Percentiles rank a stretch among this genome's conserved stretches.
Evolutionary conservation across 2,888 invertebrate species (phyloP).

Genomic region (Tridacna gigas): DNA sequence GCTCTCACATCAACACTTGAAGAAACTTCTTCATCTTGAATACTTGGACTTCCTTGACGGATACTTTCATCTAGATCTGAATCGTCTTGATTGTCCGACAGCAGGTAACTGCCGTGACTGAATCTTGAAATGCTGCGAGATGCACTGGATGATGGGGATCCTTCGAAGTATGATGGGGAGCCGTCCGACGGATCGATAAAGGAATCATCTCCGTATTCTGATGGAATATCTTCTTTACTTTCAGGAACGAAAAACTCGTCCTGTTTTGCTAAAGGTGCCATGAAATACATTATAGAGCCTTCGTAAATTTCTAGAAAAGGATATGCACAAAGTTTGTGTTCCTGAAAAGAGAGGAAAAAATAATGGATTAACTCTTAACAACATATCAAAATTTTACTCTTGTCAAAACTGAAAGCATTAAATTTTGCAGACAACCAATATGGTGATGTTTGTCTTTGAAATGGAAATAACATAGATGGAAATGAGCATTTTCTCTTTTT

Average conservation of each 20-base stretch:
- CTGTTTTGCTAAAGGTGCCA: slow-evolving; percentile 85
- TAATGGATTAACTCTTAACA: not conserved
- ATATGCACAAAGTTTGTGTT: slow-evolving; percentile 84
- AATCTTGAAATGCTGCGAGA: slow-evolving; percentile 49
- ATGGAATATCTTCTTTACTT: slow-evolving; percentile 65
- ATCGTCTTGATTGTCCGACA: slow-evolving; percentile 52
- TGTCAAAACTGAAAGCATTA: no score
- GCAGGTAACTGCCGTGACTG: slow-evolving; percentile 37
- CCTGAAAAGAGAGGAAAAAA: slow-evolving; percentile 68
- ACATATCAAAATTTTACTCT: no score
- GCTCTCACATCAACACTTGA: slow-evolving; percentile 52
- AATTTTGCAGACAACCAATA: no score
- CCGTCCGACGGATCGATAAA: slow-evolving; percentile 27
- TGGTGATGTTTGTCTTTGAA: no score
- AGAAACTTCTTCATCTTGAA: slow-evolving; percentile 57
- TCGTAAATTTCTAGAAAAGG: slow-evolving; percentile 86
- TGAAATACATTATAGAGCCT: slow-evolving; percentile 83
- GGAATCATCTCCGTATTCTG: slow-evolving; percentile 56
- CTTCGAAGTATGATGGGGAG: slow-evolving; percentile 23
- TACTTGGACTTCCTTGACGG: not conserved
- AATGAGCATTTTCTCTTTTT: no score
- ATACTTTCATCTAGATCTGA: slow-evolving; percentile 26
- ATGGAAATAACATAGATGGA: no score
- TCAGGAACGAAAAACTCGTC: slow-evolving; percentile 86
- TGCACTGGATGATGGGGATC: slow-evolving; percentile 35